These are phyloP conservation scores for Eulemur macaco DNA, from an alignment of 2,113 vertebrate species.

Conservation along the genomic window DNA sequence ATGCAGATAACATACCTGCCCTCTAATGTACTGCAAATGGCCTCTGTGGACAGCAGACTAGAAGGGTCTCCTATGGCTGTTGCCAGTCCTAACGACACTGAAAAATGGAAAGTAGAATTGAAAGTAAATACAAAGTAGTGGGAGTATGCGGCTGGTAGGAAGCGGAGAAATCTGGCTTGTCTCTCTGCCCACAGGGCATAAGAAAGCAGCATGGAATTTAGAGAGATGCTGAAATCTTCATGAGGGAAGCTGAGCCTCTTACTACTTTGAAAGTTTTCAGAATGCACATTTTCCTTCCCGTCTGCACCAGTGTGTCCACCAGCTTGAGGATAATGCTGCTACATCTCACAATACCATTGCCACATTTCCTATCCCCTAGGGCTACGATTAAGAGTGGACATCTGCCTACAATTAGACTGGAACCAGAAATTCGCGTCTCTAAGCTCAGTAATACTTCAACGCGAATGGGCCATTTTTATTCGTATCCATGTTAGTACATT, in stretches of 20 bases:
- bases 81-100: background rate
- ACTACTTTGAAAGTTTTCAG: background rate
- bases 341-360: background rate
- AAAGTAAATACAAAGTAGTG: background rate
- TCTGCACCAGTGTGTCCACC: background rate
- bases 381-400: background rate
- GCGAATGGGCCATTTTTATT: background rate
- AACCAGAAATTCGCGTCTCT: background rate
- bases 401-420: background rate
- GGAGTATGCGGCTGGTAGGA: background rate
- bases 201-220: background rate
- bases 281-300: background rate
- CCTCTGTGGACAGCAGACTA: background rate
- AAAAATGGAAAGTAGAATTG: background rate
- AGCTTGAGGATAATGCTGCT: background rate
- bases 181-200: background rate
- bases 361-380: background rate
- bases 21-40: conserved; percentile 23
- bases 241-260: background rate
- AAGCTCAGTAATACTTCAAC: background rate
- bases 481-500: background rate
- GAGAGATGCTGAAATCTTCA: background rate
- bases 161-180: background rate
- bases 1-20: background rate
- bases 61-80: background rate